Evolutionary conservation across 2,797 vertebrate species (phyloP), one percentile per base, ranked within the genome.

Genomic region (Oreonectes daqikongensis): DNA sequence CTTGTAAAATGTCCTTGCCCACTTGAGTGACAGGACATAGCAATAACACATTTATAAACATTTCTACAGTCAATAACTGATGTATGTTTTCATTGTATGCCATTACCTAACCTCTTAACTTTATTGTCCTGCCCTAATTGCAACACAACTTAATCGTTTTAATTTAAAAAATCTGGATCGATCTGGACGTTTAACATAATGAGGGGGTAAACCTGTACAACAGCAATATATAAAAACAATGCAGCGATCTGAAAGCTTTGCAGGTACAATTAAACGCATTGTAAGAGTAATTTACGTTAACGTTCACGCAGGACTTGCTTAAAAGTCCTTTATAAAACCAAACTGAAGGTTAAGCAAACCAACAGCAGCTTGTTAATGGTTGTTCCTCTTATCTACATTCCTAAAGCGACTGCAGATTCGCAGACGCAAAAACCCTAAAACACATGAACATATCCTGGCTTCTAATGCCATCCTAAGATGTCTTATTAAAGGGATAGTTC

Each of bases 41-140:
- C 30, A 68, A 59, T 68, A 68, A 77, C 24, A 70, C 75, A 77
- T 77, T 77, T 22, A 70, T 28, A 70, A 69, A 63, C 67, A 70
- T 38, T 48, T 70, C 42, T 60, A 59, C 40, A 40, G 44, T 22
- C 22, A 50, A 63, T 17, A 40, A 70, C 44, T 64, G 11, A 22
- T 20, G 40, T 26, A n/a, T 30, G 40, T 63, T 35, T 63, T 69
- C 46, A 70, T 5, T 64, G 22, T 28, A 77, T 17, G 35, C 46
- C 57, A 70, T 20, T 64, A 52, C 32, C n/a, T 17, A 50, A 26
- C 20, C 35, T 76, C 5, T 69, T 17, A 40, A 38, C 3, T 28
- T 10, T 64, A 57, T 26, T 18, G 28, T 38, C 44, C 22, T n/a
- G 44, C 44, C 18, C n/a, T 22, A 32, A 55, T n/a, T 4, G 55